Evolutionary conservation across 2,113 vertebrate species (phyloP), one percentile per base, ranked within the genome.

Genomic region (Macrotis lagotis): DNA sequence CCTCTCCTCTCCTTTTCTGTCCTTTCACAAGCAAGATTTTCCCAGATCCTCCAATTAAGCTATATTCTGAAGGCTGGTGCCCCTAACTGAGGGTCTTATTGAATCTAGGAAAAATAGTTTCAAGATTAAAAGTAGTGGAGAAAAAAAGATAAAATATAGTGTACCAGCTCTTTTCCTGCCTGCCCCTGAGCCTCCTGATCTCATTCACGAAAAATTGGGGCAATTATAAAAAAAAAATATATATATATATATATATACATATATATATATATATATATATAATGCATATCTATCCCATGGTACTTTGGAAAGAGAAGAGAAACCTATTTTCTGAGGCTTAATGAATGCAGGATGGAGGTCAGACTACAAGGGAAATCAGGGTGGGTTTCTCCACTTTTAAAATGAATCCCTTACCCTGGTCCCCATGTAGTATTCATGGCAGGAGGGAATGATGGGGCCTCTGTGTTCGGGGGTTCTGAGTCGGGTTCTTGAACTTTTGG

Each of bases 151-250:
- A 44, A 83, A 83, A 83, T 83, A 44, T 83, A 83, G 66, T 83
- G 10, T 83, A 83, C 19, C n/a, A 44, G 44, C 19, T 2, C n/a
- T 8, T 83, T 83, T 44, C n/a, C 66, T 83, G 37, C n/a, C n/a
- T 93, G 94, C 96, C 91, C 91, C 53, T 92, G 97, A 96, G 97
- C 92, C 95, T 95, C 88, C 95, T 97, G 97, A 95, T 96, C 97
- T 98, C 97, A 96, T 98, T 98, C 93, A 97, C 93, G 48, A 92
- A 94, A 97, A 98, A 98, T 50, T 96, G 92, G 97, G 94, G 94
- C 97, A 96, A 2, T 91, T 96, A 95, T 90, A 48, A 11, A 92
- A 95, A 44, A 83, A 44, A 83, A 19, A 74, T n/a, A 22, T 74
- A n/a, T 59, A 9, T 55, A 28, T 55, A 28, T 55, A 8, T 55